Base-by-base conservation (phyloP, 1,140 invertebrate genomes). In the Myzus persicae region DNA sequence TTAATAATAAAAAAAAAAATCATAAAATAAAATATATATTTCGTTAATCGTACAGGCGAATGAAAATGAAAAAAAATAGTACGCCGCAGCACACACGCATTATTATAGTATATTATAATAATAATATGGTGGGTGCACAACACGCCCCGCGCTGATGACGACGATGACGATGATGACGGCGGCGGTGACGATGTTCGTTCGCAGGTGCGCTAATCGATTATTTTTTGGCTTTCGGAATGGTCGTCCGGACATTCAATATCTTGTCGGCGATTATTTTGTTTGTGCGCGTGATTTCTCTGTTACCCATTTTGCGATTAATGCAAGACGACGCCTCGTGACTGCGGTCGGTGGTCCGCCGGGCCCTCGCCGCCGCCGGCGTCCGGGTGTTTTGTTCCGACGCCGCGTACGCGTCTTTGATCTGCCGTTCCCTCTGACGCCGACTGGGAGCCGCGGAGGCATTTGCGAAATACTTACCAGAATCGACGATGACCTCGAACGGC, bases 181-280 rank as follows among this genome's bases (percentile, higher is more conserved):
- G 54, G 4, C 18, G 31, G 14, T 76, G 59, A 76, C 59, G 59
- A 76, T 76, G 59, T 76, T 14, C 31, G 59, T 76, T 76, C 54
- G 31, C 9, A 14, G 31, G 59, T 67, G 59, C 59, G 31, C 31
- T 76, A 76, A 76, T 76, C 59, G 59, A 76, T 76, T 76, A 76
- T 76, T n/a, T 76, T n/a, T 76, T 76, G 59, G 76, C 9, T 82
- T 82, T 82, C 3, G 90, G 54, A 18, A 91, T 91, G 90, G 90
- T 91, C 54, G 54, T 67, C 26, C 40, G 48, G 38, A 59, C 54
- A 59, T 91, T 91, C 6, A 91, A 40, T 91, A 91, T 76, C 38
- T 91, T 91, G n/a, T 31, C 20, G 40, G 14, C 51, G 38, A 91
- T 91, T 91, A 91, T 91, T 59, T 40, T 67, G 40, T 91, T 91